Base-by-base conservation (phyloP, 2,797 vertebrate species). In the Sarcophilus harrisii region DNA sequence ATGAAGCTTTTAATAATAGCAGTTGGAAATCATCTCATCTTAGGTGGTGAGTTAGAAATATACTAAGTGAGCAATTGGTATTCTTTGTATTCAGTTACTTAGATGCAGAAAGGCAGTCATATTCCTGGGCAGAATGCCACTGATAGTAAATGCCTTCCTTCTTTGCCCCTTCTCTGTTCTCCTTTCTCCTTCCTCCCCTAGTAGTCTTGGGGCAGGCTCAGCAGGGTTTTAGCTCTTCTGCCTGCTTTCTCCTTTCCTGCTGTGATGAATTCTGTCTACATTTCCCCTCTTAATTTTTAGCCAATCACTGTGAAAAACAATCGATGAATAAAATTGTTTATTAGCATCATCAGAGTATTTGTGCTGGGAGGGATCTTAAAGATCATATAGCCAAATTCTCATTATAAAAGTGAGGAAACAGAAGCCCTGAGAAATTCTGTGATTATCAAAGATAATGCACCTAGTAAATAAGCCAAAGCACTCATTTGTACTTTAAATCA, bases 231-330 rank as follows among this genome's bases (percentile, higher is more conserved):
- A 66, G 11, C 12, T 4, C 5, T 62, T 57, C 58, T 57, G 49
- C 52, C n/a, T 57, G 1, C 21, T 45, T 58, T 45, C 91, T 81
- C 49, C 54, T 81, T 90, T 49, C 32, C 30, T 45, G 1, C 57
- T 57, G 24, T 92, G 73, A 2, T 90, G 92, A 87, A 21, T 5
- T 14, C 58, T 21, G 89, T 27, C 49, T 57, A 14, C 73, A 54
- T 87, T 66, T 62, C 60, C 16, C 29, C 24, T 24, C 0, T 94
- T 96, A 96, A 57, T 94, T n/a, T 91, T 90, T 32, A 91, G n/a
- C 8, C 21, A 45, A 2, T 81, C 38, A 27, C 4, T 87, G 73
- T 87, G 73, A 18, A 49, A 49, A 87, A 11, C 38, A 45, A 87
- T 87, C 24, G 45, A 87, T 49, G 24, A 49, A 87, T 45, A 21